A percentile compares a stretch with the other conserved stretches of the same genome.
Conservation (phyloP, 1,140 invertebrate genomes). For the Riptortus pedestris region DNA sequence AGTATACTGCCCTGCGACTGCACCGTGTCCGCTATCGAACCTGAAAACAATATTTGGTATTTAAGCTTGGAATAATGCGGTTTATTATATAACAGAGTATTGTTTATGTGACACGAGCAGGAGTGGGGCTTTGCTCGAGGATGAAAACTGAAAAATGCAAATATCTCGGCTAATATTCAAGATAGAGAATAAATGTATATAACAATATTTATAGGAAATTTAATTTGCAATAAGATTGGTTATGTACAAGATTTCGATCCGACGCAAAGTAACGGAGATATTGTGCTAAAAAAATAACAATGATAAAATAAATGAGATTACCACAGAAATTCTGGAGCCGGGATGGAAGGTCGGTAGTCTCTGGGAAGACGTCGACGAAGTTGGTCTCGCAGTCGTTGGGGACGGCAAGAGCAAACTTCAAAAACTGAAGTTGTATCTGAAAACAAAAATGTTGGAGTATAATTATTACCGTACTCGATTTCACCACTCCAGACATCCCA, state of each 20-base stretch:
- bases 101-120: no score
- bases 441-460: conserved; percentile 33
- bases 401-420: conserved; percentile 52
- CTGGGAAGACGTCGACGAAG: conserved; percentile 65
- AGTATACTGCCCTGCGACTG: conserved; percentile 49
- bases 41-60: neutral
- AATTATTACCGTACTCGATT: neutral
- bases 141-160: no score
- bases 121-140: no score
- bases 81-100: no score
- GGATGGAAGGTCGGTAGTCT: conserved; percentile 50
- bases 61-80: no score
- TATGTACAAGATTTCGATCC: no score
- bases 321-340: conserved; percentile 59
- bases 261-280: no score
- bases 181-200: no score
- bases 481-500: neutral
- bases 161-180: no score
- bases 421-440: conserved; percentile 64
- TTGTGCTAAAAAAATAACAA: neutral
- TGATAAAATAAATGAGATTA: no score
- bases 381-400: conserved; percentile 77
- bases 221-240: no score
- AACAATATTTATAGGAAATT: no score
- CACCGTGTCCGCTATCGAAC: conserved; percentile 63